Conservation (phyloP, 2,797 vertebrate species). For the Melanotaenia pygmaea region DNA sequence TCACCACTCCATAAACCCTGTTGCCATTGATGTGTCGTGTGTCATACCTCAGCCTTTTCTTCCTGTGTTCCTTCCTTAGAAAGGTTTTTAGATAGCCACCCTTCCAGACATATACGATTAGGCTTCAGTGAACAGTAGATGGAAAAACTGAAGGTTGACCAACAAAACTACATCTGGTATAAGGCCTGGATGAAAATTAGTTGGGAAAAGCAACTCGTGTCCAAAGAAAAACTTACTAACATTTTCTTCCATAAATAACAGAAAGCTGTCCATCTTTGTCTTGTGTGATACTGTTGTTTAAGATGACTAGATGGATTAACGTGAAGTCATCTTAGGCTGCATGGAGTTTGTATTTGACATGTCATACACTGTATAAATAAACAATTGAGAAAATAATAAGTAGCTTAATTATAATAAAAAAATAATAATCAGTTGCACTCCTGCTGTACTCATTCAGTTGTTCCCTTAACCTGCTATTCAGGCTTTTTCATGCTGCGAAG, state of each 20-base stretch:
- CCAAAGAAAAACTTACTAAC: neutral
- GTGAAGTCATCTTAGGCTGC: neutral
- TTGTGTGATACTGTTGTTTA: neutral
- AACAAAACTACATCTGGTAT: neutral
- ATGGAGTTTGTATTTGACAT: neutral
- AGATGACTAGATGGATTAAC: neutral
- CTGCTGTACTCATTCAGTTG: neutral
- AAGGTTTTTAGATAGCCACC: neutral
- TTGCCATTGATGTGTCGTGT: neutral
- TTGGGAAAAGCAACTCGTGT: neutral
- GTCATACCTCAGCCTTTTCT: neutral
- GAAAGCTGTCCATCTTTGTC: neutral
- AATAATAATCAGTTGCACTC: neutral
- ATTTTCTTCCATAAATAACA: neutral
- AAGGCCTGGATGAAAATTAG: neutral
- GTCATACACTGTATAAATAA: neutral
- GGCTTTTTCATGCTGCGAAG: conserved; percentile 99
- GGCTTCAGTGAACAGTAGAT: neutral
- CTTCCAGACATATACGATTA: neutral
- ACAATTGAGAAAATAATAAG: neutral
- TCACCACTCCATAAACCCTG: neutral
- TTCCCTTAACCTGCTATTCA: conserved; percentile 77
- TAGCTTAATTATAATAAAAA: neutral
- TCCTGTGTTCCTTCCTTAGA: neutral
- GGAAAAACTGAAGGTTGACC: neutral